A percentile compares a stretch with the other conserved stretches of the same genome.
Conservation (phyloP, 2,888 invertebrate species). For the Meghimatium bilineatum region DNA sequence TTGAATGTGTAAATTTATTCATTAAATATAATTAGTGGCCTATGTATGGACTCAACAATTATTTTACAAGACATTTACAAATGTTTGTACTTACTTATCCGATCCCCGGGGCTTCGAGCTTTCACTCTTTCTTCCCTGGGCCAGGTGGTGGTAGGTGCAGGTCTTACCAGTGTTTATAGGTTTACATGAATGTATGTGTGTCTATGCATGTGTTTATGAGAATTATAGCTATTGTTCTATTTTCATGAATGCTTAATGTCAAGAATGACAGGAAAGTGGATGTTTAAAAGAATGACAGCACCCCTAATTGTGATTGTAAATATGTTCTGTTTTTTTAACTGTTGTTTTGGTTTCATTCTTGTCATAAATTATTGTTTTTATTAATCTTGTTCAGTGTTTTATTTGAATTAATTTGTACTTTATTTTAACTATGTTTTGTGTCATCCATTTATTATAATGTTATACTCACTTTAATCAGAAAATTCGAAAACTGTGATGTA, state of each 20-base stretch:
- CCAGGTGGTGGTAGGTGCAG: too few relatives aligned
- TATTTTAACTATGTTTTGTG: neutral
- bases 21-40: neutral
- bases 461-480: neutral
- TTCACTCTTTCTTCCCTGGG: too few relatives aligned
- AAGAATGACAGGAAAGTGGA: neutral
- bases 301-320: neutral
- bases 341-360: neutral
- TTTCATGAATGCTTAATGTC: too few relatives aligned
- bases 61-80: constrained; percentile 1
- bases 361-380: neutral
- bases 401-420: neutral
- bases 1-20: neutral
- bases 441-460: neutral
- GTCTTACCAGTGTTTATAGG: too few relatives aligned
- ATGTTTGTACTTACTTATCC: too few relatives aligned
- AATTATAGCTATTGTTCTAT: neutral
- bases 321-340: neutral
- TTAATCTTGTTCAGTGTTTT: neutral
- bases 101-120: too few relatives aligned
- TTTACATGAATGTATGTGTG: neutral
- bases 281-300: neutral
- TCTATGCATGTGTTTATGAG: neutral
- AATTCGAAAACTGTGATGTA: neutral
- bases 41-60: neutral